These are phyloP conservation scores for Pangasius djambal DNA, from an alignment of 2,797 vertebrate genomes.

Conservation along the genomic window DNA sequence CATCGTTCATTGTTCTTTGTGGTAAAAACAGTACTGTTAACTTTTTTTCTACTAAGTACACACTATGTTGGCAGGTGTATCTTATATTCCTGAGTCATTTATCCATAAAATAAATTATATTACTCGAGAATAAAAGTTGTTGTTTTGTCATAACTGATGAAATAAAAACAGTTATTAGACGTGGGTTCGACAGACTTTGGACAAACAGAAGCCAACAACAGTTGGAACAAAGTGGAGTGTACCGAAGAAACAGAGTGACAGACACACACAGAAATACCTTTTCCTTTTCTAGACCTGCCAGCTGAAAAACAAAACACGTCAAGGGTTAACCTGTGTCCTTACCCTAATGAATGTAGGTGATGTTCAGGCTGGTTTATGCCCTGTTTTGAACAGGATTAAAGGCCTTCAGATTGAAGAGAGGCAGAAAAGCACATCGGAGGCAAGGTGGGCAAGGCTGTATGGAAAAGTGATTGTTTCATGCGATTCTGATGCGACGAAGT, in stretches of 20 bases:
- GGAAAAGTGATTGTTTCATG: not conserved
- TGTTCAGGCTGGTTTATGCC: not conserved
- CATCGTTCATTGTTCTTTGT: not conserved
- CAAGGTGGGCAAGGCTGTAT: not conserved
- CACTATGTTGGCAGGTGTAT: not conserved
- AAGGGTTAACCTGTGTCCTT: slow-evolving; percentile 46
- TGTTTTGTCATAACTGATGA: slow-evolving; percentile 32
- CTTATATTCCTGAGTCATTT: not conserved
- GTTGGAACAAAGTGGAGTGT: slow-evolving; percentile 46
- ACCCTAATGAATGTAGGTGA: not conserved
- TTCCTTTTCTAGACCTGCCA: slow-evolving; percentile 79
- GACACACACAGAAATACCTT: slow-evolving; percentile 73
- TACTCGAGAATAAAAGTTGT: not conserved
- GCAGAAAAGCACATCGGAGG: not conserved
- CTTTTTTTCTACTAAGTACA: not conserved
- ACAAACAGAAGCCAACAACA: slow-evolving; percentile 40
- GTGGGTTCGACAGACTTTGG: not conserved
- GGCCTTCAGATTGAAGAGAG: not conserved
- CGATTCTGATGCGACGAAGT: not conserved
- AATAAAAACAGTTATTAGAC: slow-evolving; percentile 6
- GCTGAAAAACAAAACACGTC: slow-evolving; percentile 81
- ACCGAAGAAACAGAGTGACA: slow-evolving; percentile 43
- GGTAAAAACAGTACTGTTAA: not conserved
- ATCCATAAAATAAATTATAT: not conserved
- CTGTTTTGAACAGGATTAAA: not conserved